Conservation (phyloP, 2,113 vertebrate species). For the Melanotaenia duboulayi region DNA sequence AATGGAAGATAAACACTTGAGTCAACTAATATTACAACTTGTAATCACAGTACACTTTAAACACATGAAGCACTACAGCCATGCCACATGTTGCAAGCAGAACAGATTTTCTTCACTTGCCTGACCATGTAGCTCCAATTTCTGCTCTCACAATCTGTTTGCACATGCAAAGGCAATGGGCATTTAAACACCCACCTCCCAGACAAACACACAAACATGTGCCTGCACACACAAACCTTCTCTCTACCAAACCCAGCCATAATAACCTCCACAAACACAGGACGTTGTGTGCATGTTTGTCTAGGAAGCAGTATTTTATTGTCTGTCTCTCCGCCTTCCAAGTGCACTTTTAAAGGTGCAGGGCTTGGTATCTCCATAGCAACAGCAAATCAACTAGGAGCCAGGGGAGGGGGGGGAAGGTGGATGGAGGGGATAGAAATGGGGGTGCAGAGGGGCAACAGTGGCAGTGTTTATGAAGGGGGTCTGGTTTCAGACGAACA, state of each 20-base stretch:
- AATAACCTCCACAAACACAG: constrained; percentile 71
- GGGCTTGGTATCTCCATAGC: constrained; percentile 86
- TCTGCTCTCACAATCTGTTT: constrained; percentile 74
- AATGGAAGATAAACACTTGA: constrained; percentile 17
- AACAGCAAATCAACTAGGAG: constrained; percentile 77
- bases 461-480: constrained; percentile 15
- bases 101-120: constrained; percentile 57
- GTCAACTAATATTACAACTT: constrained; percentile 32
- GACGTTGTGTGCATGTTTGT: constrained; percentile 55
- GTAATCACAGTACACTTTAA: constrained; percentile 24
- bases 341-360: constrained; percentile 84
- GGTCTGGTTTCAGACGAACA: constrained; percentile 45
- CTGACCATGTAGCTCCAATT: constrained; percentile 53
- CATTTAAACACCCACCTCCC: constrained; percentile 66
- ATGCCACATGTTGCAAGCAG: constrained; percentile 23
- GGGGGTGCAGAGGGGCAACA: constrained; percentile 2
- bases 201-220: constrained; percentile 42
- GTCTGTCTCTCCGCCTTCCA: constrained; percentile 74
- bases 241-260: constrained; percentile 49
- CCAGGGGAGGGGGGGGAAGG: constrained; percentile 42
- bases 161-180: constrained; percentile 62
- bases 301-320: constrained; percentile 76
- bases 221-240: constrained; percentile 11
- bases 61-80: background rate
- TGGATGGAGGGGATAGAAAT: constrained; percentile 32